These are phyloP conservation scores for Eutolmus rufibarbis DNA, from an alignment of 2,888 invertebrate genomes.

Conservation along the genomic window DNA sequence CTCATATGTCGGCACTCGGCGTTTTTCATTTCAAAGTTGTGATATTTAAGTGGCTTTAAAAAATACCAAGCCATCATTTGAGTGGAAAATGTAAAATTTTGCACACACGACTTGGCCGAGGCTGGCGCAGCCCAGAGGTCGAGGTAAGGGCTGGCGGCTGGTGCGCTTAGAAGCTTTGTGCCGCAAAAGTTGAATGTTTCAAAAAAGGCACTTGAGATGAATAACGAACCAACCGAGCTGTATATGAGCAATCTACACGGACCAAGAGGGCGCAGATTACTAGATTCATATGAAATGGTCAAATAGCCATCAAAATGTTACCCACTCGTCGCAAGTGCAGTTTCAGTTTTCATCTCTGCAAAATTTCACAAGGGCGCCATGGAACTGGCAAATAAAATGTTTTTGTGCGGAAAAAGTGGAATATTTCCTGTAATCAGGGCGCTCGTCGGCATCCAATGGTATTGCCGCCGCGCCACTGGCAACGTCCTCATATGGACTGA, in stretches of 20 bases:
- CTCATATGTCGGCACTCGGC: background rate
- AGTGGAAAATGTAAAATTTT: conserved; percentile 31
- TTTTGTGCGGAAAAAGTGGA: conserved; percentile 28
- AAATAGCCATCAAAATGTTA: conserved; percentile 37
- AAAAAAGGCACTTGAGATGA: conserved; percentile 26
- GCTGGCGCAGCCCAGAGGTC: background rate
- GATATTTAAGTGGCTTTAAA: conserved; percentile 30
- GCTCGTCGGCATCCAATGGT: background rate
- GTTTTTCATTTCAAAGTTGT: conserved; percentile 22
- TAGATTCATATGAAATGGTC: conserved; percentile 38
- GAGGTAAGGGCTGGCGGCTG: background rate
- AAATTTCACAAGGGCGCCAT: background rate
- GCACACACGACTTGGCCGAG: conserved; percentile 2
- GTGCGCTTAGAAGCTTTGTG: conserved; percentile 23
- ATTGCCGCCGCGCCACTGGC: background rate
- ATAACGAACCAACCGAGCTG: conserved; percentile 26
- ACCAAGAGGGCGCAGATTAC: conserved; percentile 27
- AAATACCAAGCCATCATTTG: conserved; percentile 28
- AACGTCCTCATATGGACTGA: background rate
- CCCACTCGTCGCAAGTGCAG: conserved; percentile 32
- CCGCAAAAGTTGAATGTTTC: conserved; percentile 15
- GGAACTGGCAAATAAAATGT: conserved; percentile 33
- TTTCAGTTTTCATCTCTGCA: conserved; percentile 34
- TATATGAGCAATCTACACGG: conserved; percentile 27
- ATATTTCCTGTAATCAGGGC: conserved; percentile 33